A percentile compares a stretch with the other conserved stretches of the same genome.
phyloP scores from a whole-genome alignment of 2,113 vertebrate genomes.

The Lycocorax pyrrhopterus region DNA sequence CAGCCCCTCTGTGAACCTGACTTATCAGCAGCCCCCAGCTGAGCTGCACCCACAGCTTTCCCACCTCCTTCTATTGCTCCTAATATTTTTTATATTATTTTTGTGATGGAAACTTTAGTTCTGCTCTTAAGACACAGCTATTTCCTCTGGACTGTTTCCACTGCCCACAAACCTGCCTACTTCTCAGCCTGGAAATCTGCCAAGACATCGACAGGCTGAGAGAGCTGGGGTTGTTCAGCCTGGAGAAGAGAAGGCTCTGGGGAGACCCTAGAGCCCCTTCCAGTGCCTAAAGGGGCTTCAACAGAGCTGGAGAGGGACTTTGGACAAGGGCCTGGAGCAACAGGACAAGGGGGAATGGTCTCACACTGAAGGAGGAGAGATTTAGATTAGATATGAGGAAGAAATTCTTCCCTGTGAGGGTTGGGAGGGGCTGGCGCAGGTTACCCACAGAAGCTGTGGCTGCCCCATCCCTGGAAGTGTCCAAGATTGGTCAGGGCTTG shows the following conservation, averaged over 20 bases:
- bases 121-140: background rate
- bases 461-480: background rate
- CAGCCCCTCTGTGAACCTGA: background rate
- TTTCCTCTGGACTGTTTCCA: background rate
- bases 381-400: background rate
- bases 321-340: background rate
- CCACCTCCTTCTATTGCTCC: background rate
- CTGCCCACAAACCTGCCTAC: background rate
- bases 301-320: background rate
- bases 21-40: background rate
- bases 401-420: background rate
- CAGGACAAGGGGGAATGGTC: background rate
- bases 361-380: background rate
- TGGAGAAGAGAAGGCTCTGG: background rate
- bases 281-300: background rate
- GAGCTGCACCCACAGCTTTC: background rate
- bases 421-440: background rate
- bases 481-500: accelerated
- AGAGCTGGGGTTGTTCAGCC: background rate
- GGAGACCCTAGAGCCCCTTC: background rate
- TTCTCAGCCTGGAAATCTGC: background rate
- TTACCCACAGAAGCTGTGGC: accelerated
- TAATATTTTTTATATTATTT: background rate
- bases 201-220: background rate
- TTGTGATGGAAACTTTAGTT: background rate